Base-by-base conservation (phyloP, 2,888 invertebrate genomes). In the Agapetus fuscipes region DNA sequence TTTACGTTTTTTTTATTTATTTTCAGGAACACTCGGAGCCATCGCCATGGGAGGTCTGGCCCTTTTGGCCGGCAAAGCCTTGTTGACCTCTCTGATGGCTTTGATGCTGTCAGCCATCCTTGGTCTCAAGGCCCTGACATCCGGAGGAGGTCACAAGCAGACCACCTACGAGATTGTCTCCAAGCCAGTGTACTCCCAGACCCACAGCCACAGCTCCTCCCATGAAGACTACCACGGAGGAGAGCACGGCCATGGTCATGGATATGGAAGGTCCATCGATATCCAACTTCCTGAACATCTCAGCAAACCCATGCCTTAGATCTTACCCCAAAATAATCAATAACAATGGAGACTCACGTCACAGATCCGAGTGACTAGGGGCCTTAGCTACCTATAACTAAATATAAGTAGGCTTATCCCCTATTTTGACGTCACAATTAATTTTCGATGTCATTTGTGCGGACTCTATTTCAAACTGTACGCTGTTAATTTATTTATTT, bases 131-230 rank as follows among this genome's bases (percentile, higher is more conserved):
- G 74, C 80, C 3, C 54, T 79, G 3, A 62, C 74, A 3, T 60
- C 72, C 4, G 76, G 78, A 1, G 76, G 78, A 1, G 80, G 81
- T 10, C 76, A 78, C 47, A 80, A 80, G 50, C 70, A 77, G 13
- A 84, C 86, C 1, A 85, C 86, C 0, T 87, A 87, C 57, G 87
- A 87, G 61, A 84, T 87, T 56, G 80, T 87, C 41, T 78, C 85
- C 35, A 86, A 87, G 50, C 87, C 87, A 0, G 76, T 86, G 28
- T 80, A 85, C 48, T 77, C 81, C 1, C 78, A 78, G 52, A 70
- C 78, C 3, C 78, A 79, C 52, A 74, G 78, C 1, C 80, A 83
- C 53, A 72, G 72, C 30, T 60, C 68, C 2, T 79, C 80, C 41
- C 80, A 82, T 42, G 80, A 80, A 44, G 78, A 79, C 41, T 72